These are phyloP conservation scores for Cabera pusaria DNA, from an alignment of 2,888 invertebrate species.

Conservation along the genomic window DNA sequence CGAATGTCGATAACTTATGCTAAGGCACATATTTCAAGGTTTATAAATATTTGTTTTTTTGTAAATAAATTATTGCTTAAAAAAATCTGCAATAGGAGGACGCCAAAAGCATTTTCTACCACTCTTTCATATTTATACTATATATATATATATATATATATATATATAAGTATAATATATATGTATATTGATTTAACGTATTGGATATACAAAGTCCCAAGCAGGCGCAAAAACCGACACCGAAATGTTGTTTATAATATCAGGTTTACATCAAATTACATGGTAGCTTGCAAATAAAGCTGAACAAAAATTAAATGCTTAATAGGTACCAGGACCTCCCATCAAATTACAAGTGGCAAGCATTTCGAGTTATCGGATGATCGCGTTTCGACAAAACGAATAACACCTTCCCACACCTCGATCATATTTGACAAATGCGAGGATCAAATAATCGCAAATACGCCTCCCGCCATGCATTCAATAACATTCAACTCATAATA, in stretches of 20 bases:
- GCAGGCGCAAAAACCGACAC: conserved; percentile 5
- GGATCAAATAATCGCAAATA: conserved; percentile 63
- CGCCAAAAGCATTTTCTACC: too few relatives aligned
- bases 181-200: conserved; percentile 9
- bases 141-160: too few relatives aligned
- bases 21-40: too few relatives aligned
- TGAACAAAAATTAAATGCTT: conserved; percentile 42
- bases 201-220: background rate
- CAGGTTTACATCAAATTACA: conserved; percentile 23
- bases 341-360: conserved; percentile 71
- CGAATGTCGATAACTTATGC: too few relatives aligned
- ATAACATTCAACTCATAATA: conserved; percentile 39
- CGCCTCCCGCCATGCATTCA: conserved; percentile 32
- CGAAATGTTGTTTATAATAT: conserved; percentile 23
- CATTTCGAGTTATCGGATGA: conserved; percentile 59
- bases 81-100: too few relatives aligned
- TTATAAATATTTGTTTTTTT: too few relatives aligned
- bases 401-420: conserved; percentile 63
- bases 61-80: too few relatives aligned
- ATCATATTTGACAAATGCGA: conserved; percentile 70
- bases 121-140: too few relatives aligned
- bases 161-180: too few relatives aligned
- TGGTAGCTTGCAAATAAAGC: conserved; percentile 20
- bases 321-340: conserved; percentile 61
- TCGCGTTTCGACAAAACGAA: conserved; percentile 73